phyloP scores from a whole-genome alignment of 2,888 invertebrate genomes.

The Dryocosmus kuriphilus region DNA sequence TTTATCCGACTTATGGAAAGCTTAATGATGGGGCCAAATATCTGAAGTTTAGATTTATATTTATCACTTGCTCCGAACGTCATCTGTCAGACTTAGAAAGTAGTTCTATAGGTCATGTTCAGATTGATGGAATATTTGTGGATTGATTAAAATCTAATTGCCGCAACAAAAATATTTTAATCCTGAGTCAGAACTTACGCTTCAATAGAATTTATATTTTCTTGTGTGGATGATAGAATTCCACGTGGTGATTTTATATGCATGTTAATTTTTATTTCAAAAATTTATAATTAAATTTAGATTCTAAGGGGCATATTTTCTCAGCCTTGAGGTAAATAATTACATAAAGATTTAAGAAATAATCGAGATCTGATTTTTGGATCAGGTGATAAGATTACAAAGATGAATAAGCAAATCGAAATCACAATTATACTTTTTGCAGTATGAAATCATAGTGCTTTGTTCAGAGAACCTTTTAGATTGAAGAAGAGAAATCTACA shows the following conservation, averaged over 20 bases:
- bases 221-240: neutral
- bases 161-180: neutral
- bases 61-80: neutral
- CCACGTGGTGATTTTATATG: neutral
- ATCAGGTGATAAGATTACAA: neutral
- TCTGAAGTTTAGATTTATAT: neutral
- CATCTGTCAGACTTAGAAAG: neutral
- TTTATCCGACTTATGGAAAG: neutral
- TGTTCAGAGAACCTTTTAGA: neutral
- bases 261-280: neutral
- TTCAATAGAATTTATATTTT: neutral
- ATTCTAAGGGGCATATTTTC: neutral
- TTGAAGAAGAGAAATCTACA: neutral
- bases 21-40: neutral
- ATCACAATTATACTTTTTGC: neutral
- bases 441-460: neutral
- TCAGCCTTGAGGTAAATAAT: neutral
- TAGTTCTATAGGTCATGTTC: neutral
- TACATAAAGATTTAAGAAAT: neutral
- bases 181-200: neutral
- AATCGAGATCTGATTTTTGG: neutral
- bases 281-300: constrained; percentile 3
- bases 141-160: neutral
- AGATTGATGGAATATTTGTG: neutral
- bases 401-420: neutral